A percentile compares a stretch with the other conserved stretches of the same genome.
phyloP scores from a whole-genome alignment of 2,113 vertebrate genomes.

The Oceanites oceanicus region DNA sequence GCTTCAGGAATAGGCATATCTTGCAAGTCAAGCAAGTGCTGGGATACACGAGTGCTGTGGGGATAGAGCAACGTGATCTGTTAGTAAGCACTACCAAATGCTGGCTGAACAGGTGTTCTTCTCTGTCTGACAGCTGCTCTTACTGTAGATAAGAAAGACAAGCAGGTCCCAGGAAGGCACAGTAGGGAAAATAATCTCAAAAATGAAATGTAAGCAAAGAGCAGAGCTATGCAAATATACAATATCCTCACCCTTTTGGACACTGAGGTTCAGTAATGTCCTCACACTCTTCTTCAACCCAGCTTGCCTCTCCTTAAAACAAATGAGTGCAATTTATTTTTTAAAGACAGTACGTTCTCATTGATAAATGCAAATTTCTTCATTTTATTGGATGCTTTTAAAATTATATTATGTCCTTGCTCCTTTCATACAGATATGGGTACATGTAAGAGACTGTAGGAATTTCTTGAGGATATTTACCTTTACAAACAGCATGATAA shows the following conservation, averaged over 20 bases:
- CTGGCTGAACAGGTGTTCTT: background rate
- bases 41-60: background rate
- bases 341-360: background rate
- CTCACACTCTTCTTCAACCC: slow-evolving; percentile 78
- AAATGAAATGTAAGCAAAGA: background rate
- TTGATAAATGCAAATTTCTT: background rate
- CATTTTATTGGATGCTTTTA: background rate
- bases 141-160: background rate
- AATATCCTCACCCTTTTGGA: slow-evolving; percentile 76
- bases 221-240: slow-evolving; percentile 10
- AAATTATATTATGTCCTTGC: background rate
- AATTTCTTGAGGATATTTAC: slow-evolving; percentile 19
- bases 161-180: background rate
- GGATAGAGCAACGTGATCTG: background rate
- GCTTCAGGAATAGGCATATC: background rate
- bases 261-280: slow-evolving; percentile 73
- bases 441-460: background rate
- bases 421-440: background rate
- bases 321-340: slow-evolving; percentile 44
- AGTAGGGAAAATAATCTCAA: background rate
- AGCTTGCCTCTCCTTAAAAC: slow-evolving; percentile 77
- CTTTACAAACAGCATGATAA: slow-evolving; percentile 73
- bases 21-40: background rate
- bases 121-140: background rate
- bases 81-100: background rate